These are phyloP conservation scores for Campaea margaritaria DNA, from an alignment of 2,888 invertebrate genomes.

Conservation along the genomic window DNA sequence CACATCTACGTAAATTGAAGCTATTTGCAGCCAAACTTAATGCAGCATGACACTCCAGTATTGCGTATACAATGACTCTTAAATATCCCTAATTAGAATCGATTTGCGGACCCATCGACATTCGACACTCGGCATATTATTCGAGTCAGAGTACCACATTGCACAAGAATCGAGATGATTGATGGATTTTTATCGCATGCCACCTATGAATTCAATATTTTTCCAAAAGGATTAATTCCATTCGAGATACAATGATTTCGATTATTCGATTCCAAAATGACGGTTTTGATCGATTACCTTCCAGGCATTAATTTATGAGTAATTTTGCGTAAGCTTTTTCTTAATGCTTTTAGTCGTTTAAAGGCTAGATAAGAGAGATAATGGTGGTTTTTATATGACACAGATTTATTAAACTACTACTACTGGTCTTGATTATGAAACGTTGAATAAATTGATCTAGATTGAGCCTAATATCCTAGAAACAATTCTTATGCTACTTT, in stretches of 20 bases:
- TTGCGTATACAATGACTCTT: conserved; percentile 72
- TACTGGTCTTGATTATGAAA: conserved; percentile 44
- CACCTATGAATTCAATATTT: conserved; percentile 58
- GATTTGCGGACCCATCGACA: conserved; percentile 66
- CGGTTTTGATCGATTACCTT: conserved; percentile 55
- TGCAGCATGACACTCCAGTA: conserved; percentile 64
- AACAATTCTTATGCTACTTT: not conserved
- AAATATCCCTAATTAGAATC: conserved; percentile 81
- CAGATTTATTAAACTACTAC: conserved; percentile 45
- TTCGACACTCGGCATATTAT: conserved; percentile 47
- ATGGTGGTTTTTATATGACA: conserved; percentile 45
- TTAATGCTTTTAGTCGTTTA: conserved; percentile 29
- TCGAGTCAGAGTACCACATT: conserved; percentile 62
- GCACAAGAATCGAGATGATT: conserved; percentile 70
- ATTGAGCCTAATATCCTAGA: conserved; percentile 1
- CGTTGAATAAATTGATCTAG: conserved; percentile 40
- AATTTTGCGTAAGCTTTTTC: conserved; percentile 49
- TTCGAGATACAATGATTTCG: conserved; percentile 51
- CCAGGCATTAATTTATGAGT: conserved; percentile 48
- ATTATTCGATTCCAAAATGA: conserved; percentile 54
- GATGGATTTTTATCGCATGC: conserved; percentile 58
- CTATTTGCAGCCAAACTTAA: conserved; percentile 41
- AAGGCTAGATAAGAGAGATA: conserved; percentile 51
- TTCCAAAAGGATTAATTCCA: conserved; percentile 71
- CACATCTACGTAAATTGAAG: conserved; percentile 40